Evolutionary conservation across 1,140 invertebrate species (phyloP).

Genomic region (Globodera rostochiensis): DNA sequence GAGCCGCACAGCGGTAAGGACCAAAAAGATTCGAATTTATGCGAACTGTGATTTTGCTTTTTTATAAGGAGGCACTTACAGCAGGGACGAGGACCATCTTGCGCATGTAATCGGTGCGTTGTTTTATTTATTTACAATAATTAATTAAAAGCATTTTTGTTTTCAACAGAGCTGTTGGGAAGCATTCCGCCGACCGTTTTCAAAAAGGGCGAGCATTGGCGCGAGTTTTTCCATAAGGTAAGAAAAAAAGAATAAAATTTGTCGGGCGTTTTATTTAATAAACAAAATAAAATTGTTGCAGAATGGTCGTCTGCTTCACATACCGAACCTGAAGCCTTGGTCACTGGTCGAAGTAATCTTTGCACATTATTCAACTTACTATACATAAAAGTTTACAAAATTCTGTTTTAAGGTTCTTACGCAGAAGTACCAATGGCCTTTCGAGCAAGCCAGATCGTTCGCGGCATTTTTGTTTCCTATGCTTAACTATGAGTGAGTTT

Average conservation of each 20-base stretch:
- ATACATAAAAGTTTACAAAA: background rate
- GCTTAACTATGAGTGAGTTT: conserved; percentile 80
- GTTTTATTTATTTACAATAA: background rate
- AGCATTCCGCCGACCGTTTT: conserved; percentile 89
- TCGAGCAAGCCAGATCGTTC: conserved; percentile 82
- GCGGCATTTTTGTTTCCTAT: conserved; percentile 89
- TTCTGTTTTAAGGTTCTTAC: conserved; percentile 74
- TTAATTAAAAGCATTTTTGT: background rate
- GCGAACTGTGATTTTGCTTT: background rate
- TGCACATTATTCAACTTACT: background rate
- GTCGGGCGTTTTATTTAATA: background rate
- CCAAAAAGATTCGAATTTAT: background rate
- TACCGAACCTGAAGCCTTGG: conserved; percentile 90
- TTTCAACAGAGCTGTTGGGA: conserved; percentile 79
- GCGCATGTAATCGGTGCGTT: conserved; percentile 83
- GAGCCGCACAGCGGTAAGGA: conserved; percentile 83
- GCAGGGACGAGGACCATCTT: conserved; percentile 94
- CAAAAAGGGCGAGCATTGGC: conserved; percentile 85
- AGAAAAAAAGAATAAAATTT: background rate
- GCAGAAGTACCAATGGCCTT: conserved; percentile 91
- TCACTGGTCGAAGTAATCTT: conserved; percentile 73
- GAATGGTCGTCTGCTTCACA: conserved; percentile 81
- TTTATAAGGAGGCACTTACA: conserved; percentile 70
- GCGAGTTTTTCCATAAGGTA: conserved; percentile 88
- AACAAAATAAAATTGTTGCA: conserved; percentile 38